phyloP scores from a whole-genome alignment of 2,888 invertebrate genomes.

The Cosmorhoe ocellata region DNA sequence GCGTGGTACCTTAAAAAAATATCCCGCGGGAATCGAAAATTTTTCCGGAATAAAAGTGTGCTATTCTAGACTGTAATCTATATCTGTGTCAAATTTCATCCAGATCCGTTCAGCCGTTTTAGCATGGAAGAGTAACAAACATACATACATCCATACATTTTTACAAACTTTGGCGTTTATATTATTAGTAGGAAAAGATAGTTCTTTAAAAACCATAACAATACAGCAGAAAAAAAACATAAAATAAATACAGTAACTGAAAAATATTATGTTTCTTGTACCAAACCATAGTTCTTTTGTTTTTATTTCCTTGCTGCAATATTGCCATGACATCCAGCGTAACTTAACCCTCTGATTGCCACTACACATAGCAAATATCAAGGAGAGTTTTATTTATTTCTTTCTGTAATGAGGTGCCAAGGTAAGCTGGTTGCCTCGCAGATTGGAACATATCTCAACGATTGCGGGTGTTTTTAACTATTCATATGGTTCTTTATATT shows the following conservation, averaged over 20 bases:
- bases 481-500: slow-evolving; percentile 40
- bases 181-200: no score
- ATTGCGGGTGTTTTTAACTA: slow-evolving; percentile 44
- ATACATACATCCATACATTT: no score
- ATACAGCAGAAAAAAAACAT: no score
- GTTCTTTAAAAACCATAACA: no score
- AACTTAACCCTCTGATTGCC: slow-evolving; percentile 53
- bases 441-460: slow-evolving; percentile 41
- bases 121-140: no score
- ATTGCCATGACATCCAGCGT: slow-evolving; percentile 62
- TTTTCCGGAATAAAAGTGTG: no score
- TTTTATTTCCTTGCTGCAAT: slow-evolving; percentile 62
- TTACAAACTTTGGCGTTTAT: no score
- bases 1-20: no score
- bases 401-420: slow-evolving; percentile 47
- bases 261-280: slow-evolving; percentile 26
- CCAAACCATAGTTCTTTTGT: slow-evolving; percentile 51
- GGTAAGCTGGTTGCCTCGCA: slow-evolving; percentile 40
- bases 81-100: no score
- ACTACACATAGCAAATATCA: slow-evolving; percentile 41
- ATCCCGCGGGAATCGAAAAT: no score
- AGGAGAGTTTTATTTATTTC: slow-evolving; percentile 43
- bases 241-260: neutral
- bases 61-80: no score
- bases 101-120: no score